Evolutionary conservation across 2,797 vertebrate species (phyloP), one percentile per base, ranked within the genome.

Genomic region (Scomberomorus guttatus): DNA sequence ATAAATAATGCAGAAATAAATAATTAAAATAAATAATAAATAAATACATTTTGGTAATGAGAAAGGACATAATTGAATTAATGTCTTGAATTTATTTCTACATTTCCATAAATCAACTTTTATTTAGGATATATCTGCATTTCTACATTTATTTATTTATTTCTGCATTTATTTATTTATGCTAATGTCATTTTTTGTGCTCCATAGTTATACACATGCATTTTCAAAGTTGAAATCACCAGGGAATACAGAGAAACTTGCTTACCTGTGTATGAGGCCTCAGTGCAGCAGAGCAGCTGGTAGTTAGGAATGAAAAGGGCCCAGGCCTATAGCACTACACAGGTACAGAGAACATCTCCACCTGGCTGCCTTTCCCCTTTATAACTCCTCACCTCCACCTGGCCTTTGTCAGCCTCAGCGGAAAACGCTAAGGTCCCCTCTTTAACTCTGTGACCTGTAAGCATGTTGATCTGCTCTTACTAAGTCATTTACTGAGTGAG

Each of bases 381-480:
- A 87, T 87, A 93, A 72, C 78, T 79, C 78, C 57, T 65, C 37
- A 48, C 51, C 67, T 90, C 74, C 89, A 87, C 82, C 81, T 89
- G 85, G 74, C 68, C 67, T 89, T 89, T 91, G 75, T 87, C 83
- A 77, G 73, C 82, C 80, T 92, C 86, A 84, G 90, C 51, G 70
- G 83, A 91, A 85, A 92, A 89, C 62, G 50, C 85, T 51, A 85
- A 67, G 76, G 81, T 87, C 79, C 56, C 75, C 51, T 90, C 75
- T 89, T 91, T 92, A 94, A 90, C 91, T 79, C 86, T 59, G 59
- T 90, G 86, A 87, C 80, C 80, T 48, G 63, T 93, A 87, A 90
- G 84, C 75, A 78, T 84, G 88, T 83, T 93, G 89, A 93, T 89
- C 84, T 91, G 74, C 48, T 84, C 79, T 77, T 88, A 81, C 79